phyloP scores from a whole-genome alignment of 2,113 vertebrate genomes.

The Eira barbara region DNA sequence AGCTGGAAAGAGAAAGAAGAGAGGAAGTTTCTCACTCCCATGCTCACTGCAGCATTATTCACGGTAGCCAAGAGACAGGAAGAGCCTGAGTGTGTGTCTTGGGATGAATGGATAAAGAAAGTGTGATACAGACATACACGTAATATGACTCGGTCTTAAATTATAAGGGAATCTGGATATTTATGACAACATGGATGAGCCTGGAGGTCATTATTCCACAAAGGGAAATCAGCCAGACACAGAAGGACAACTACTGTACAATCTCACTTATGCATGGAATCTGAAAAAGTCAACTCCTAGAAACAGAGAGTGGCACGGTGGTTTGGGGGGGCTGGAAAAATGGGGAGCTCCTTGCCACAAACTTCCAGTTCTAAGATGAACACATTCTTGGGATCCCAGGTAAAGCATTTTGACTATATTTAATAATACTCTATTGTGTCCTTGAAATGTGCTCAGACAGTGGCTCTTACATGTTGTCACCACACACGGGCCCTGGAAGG shows the following conservation, averaged over 20 bases:
- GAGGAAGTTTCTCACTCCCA: background rate
- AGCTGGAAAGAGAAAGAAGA: background rate
- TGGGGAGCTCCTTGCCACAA: too few species aligned
- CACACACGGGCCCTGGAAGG: background rate
- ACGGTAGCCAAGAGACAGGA: background rate
- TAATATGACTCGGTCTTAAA: too few species aligned
- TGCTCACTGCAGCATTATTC: background rate
- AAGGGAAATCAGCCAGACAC: background rate
- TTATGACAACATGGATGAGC: background rate
- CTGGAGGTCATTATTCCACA: background rate
- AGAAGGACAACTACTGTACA: background rate
- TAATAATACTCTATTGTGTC: background rate
- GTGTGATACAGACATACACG: too few species aligned
- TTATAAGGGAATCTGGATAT: background rate
- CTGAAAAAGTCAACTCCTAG: background rate
- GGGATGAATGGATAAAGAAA: background rate
- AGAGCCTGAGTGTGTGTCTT: too few species aligned
- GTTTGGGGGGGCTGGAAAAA: background rate
- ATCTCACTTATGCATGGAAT: background rate
- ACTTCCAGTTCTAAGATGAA: background rate
- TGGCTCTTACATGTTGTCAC: background rate
- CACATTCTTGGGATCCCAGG: background rate
- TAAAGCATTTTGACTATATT: background rate
- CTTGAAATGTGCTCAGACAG: background rate
- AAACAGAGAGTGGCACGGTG: background rate